Conservation (phyloP, 2,888 invertebrate species). For the Mesoligia furuncula region DNA sequence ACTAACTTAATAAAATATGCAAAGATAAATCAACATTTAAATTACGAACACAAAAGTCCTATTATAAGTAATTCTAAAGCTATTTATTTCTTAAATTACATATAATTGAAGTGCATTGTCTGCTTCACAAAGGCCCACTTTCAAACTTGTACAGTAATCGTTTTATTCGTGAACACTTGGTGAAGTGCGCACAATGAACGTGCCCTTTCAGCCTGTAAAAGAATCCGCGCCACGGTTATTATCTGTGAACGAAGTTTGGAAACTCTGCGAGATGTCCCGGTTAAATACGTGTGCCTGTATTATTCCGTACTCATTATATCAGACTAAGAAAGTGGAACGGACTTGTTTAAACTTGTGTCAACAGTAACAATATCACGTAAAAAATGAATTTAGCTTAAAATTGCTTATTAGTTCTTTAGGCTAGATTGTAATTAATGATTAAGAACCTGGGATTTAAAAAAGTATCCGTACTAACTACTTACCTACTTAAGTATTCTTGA, state of each 20-base stretch:
- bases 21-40: conserved; percentile 36
- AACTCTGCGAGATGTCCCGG: conserved; percentile 25
- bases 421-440: neutral
- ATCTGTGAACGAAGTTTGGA: conserved; percentile 53
- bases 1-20: conserved; percentile 12
- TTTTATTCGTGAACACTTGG: conserved; percentile 61
- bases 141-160: conserved; percentile 61
- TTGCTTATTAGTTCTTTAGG: neutral
- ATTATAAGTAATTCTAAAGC: conserved; percentile 54
- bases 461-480: neutral
- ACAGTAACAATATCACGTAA: too few relatives aligned
- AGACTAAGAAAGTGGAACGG: neutral
- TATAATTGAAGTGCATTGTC: conserved; percentile 56
- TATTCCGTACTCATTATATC: neutral
- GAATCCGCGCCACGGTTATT: conserved; percentile 62
- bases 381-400: neutral
- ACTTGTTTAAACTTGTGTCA: too few relatives aligned
- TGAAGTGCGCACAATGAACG: conserved; percentile 59
- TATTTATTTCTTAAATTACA: conserved; percentile 57
- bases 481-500: neutral
- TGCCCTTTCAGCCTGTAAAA: conserved; percentile 55
- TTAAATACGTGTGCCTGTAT: neutral
- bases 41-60: conserved; percentile 46
- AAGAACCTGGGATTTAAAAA: neutral
- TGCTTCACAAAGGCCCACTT: conserved; percentile 52